phyloP scores from a whole-genome alignment of 2,797 vertebrate genomes.

The Pitangus sulphuratus region DNA sequence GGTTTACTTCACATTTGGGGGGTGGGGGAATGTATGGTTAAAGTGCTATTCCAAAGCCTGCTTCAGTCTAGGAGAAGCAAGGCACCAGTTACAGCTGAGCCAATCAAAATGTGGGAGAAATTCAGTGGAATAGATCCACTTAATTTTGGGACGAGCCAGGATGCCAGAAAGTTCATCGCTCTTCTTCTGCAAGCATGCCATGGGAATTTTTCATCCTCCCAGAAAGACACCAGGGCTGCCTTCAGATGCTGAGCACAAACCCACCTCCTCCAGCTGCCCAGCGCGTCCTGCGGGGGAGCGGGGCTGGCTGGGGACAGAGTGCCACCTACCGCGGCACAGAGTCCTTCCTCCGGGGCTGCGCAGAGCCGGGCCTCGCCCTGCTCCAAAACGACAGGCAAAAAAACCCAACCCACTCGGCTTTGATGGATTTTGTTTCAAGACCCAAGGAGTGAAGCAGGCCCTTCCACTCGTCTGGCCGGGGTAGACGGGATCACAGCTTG shows the following conservation, averaged over 20 bases:
- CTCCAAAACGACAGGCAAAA: neutral
- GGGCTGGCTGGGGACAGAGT: neutral
- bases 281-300: accelerated
- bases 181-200: neutral
- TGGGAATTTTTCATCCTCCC: neutral
- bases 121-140: neutral
- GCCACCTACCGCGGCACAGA: neutral
- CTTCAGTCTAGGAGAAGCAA: neutral
- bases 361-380: neutral
- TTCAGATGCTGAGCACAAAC: neutral
- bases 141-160: neutral
- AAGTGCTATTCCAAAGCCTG: neutral
- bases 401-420: neutral
- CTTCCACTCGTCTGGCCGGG: neutral
- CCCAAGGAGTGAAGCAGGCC: neutral
- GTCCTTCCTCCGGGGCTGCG: neutral
- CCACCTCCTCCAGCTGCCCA: neutral
- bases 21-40: neutral
- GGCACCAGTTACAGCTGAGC: neutral
- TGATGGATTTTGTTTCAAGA: neutral
- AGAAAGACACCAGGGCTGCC: neutral
- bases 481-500: accelerated
- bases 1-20: neutral
- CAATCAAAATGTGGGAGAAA: neutral
- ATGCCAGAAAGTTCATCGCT: neutral